Evolutionary conservation across 2,113 vertebrate genomes (phyloP), one percentile per base, ranked within the genome.

Genomic region (Toxotes jaculatrix): DNA sequence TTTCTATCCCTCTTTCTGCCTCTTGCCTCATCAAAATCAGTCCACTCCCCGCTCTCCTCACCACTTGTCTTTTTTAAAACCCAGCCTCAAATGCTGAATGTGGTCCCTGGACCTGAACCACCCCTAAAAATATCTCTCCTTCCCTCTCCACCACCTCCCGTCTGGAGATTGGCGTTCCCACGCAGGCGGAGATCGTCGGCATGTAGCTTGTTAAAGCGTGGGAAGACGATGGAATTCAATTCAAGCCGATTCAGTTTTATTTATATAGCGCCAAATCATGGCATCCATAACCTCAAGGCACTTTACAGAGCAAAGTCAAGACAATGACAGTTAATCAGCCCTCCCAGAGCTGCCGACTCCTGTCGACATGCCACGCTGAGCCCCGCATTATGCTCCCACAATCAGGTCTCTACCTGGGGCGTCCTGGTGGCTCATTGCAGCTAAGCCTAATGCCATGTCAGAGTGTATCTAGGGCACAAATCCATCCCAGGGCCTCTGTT

Each of bases 241-340:
- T 40, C 38, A 40, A 9, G 7, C 5, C 38, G 9, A 8, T 40
- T 40, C 4, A 40, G 6, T 40, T 40, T 40, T 40, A 8, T 40
- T 36, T 5, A 5, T 36, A 36, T 36, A 4, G 36, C 36, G 6
- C 36, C 36, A 36, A 36, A 36, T 36, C 36, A 36, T 36, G 6
- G 6, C 36, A 36, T 36, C 0, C 36, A 36, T 36, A 5, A 6
- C 6, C 36, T 36, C 36, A 36, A 5, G 38, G 38, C 7, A 40
- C 38, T 7, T 40, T 40, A 40, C 5, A 40, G 38, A 40, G 38
- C 9, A 7, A 40, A 8, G 2, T 40, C 38, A 40, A 40, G 38
- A 40, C 38, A 40, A 56, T 88, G 87, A 91, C 83, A 86, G 90
- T 91, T 93, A 93, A 91, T 92, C 86, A 92, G 86, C 76, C 88